These are phyloP conservation scores for Trypoxylus dichotomus DNA, from an alignment of 1,140 invertebrate genomes.

Conservation along the genomic window DNA sequence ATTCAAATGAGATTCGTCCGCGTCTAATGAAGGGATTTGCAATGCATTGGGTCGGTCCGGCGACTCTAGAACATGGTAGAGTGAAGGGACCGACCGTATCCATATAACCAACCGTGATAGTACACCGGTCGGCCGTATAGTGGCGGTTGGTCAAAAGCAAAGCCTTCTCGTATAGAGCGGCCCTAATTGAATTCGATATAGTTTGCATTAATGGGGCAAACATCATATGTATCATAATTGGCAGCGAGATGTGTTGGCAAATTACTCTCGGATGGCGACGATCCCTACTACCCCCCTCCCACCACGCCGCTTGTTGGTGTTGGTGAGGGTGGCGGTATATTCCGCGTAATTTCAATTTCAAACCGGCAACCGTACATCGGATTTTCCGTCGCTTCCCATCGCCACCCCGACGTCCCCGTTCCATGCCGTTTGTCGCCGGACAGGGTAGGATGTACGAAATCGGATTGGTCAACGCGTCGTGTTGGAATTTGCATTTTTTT, in stretches of 20 bases:
- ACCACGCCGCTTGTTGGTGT: neutral
- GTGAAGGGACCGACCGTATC: too few relatives aligned
- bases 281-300: neutral
- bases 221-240: conserved; percentile 40
- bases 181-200: conserved; percentile 45
- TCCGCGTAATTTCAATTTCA: conserved; percentile 16
- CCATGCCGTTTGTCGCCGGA: neutral
- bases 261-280: neutral
- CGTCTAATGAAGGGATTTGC: conserved; percentile 28
- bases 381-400: neutral
- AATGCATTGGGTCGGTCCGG: conserved; percentile 1
- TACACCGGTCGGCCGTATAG: neutral
- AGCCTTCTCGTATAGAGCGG: conserved; percentile 35
- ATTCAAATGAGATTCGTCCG: conserved; percentile 29
- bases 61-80: too few relatives aligned
- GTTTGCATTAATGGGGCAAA: conserved; percentile 43
- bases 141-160: conserved; percentile 38
- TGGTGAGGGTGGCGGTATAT: neutral
- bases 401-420: neutral
- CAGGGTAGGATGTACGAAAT: too few relatives aligned
- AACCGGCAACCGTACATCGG: neutral
- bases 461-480: too few relatives aligned
- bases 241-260: conserved; percentile 10
- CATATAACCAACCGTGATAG: too few relatives aligned
- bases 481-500: too few relatives aligned